phyloP scores from a whole-genome alignment of 2,113 vertebrate genomes.

The Diadophis punctatus region DNA sequence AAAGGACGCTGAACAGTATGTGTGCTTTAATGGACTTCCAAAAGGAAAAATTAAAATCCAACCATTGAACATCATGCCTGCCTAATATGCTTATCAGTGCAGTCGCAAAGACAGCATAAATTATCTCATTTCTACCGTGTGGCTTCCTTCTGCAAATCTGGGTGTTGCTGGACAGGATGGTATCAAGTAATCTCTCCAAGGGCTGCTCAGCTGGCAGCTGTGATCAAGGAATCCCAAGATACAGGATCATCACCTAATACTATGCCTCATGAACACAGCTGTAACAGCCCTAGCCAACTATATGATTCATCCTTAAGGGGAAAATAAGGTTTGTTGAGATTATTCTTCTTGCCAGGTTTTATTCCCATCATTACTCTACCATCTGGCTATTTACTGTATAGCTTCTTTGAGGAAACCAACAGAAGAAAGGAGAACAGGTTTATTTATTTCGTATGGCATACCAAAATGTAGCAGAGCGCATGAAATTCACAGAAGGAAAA shows the following conservation, averaged over 20 bases:
- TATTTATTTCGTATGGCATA: not conserved
- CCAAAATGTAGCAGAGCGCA: not conserved
- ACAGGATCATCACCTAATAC: slow-evolving; percentile 14
- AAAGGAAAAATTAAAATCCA: not conserved
- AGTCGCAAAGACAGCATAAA: not conserved
- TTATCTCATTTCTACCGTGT: not conserved
- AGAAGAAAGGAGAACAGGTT: not conserved
- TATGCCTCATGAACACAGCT: slow-evolving; percentile 2
- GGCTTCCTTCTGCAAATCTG: not conserved
- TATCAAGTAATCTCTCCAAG: not conserved
- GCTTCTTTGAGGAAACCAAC: not conserved
- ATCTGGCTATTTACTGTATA: not conserved
- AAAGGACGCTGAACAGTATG: not conserved
- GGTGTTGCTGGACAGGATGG: not conserved
- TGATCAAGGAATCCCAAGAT: slow-evolving; percentile 17
- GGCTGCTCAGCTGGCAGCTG: slow-evolving; percentile 20
- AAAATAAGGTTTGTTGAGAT: not conserved
- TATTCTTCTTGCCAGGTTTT: slow-evolving; percentile 1
- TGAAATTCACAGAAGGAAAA: not conserved
- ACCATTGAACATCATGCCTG: no score
- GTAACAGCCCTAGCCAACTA: not conserved
- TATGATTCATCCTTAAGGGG: slow-evolving; percentile 11
- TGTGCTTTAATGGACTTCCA: not conserved
- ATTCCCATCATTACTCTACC: not conserved
- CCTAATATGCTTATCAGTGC: not conserved